Base-by-base conservation (phyloP, 2,888 invertebrate species). In the Pterobdella sp. region DNA sequence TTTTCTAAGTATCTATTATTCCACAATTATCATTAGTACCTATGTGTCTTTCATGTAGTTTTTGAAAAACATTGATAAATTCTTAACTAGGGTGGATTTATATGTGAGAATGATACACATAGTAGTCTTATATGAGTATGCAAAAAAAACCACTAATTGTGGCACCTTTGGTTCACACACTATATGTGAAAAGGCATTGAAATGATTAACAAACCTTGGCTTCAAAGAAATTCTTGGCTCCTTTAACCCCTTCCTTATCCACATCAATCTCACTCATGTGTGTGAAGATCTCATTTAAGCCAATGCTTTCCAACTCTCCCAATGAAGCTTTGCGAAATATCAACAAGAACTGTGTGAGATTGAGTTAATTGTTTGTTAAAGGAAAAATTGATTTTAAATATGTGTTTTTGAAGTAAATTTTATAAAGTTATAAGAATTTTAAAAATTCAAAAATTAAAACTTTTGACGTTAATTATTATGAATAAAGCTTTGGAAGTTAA, bases 191-290 rank as follows among this genome's bases (percentile, higher is more conserved):
- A 32, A 63, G 26, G 34, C 31, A 14, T 35, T 31, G 14, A 42
- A 52, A n/a, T n/a, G n/a, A n/a, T n/a, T n/a, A n/a, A 14, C 72
- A 74, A 82, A 90, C 90, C 86, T 95, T 95, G 0, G 94, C 93
- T 86, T 94, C 93, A 81, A 95, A 95, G 86, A 95, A 95, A 81
- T 90, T 90, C 83, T 94, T 94, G 49, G 95, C 95, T 22, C 94
- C 95, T 77, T 90, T 90, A 0, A 95, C 95, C 0, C 95, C 95
- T 31, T 93, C 93, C 86, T 93, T 90, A 77, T 93, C 92, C 0
- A 95, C 94, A 81, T 93, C 90, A 74, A 95, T 91, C 85, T 94
- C 94, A 4, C 92, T 91, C 37, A 94, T 85, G 73, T 82, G 80
- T 77, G 89, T 87, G 10, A 94, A 94, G 79, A 95, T 85, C 76